A percentile compares a stretch with the other conserved stretches of the same genome.
Conservation (phyloP, 2,113 vertebrate species). For the Candoia aspera region DNA sequence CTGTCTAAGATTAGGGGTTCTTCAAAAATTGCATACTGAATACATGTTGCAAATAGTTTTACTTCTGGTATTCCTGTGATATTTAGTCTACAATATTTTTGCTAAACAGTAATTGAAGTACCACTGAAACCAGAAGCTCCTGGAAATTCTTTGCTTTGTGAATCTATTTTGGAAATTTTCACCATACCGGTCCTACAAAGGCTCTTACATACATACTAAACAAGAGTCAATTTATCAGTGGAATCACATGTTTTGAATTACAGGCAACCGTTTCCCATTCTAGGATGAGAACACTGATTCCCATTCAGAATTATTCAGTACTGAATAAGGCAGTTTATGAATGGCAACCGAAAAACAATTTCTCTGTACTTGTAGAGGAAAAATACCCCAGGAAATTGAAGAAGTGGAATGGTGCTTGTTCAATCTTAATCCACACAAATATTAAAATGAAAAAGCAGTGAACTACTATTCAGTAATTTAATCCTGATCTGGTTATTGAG, state of each 20-base stretch:
- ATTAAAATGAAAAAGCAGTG: background rate
- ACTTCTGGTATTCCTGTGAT: background rate
- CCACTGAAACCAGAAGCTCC: background rate
- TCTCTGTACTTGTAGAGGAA: conserved; percentile 4
- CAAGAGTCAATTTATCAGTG: conserved; percentile 25
- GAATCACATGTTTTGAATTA: conserved; percentile 28
- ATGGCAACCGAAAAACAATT: background rate
- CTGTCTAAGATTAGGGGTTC: background rate
- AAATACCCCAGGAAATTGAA: conserved; percentile 24
- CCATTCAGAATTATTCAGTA: background rate
- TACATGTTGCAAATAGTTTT: background rate
- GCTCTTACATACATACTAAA: conserved; percentile 2
- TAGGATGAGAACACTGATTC: conserved; percentile 20
- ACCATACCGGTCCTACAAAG: conserved; percentile 5
- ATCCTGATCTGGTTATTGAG: background rate
- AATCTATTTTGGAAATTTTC: conserved; percentile 21
- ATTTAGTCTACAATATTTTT: background rate
- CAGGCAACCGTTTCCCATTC: conserved; percentile 6
- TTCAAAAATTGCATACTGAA: background rate
- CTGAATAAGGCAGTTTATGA: conserved; percentile 28
- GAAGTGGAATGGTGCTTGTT: background rate
- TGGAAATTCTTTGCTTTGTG: background rate
- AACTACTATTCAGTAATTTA: conserved; percentile 1
- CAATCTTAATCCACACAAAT: background rate
- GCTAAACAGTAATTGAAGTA: background rate